Evolutionary conservation across 1,140 invertebrate genomes (phyloP), one percentile per base, ranked within the genome.

Genomic region (Scylla paramamosain): DNA sequence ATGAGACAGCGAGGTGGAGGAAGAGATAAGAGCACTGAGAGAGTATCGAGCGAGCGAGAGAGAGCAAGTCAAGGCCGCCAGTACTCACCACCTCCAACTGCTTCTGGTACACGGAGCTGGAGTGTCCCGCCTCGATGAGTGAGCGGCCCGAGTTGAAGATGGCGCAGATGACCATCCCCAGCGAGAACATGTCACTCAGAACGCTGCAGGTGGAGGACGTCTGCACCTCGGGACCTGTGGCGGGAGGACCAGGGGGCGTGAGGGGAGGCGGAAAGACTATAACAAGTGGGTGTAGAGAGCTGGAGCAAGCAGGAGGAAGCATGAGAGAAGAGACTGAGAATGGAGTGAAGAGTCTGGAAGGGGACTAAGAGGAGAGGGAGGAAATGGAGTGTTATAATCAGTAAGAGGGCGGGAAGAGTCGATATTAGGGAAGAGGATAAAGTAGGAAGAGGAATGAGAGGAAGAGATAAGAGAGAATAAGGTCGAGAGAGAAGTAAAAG

Each of bases 151-250:
- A 97, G 97, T 99, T 99, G 97, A 99, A 99, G 95, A 99, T 98
- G 12, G 99, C 97, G 97, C 98, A 99, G 96, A 99, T 98, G 7
- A 99, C 98, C 98, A 99, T 98, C 28, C 99, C 99, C 93, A 99
- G 97, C 0, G 99, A 99, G 97, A 98, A 99, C 98, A 99, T 99
- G 97, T 99, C 99, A 96, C 98, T 99, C 20, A 98, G 97, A 48
- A 98, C 98, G 96, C 98, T 98, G 97, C 98, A 99, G 29, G 98
- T 97, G 91, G 98, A 98, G 92, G 98, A 98, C 16, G 98, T 97
- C 97, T 99, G 99, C 82, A 99, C 98, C 97, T 99, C 99, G 0
- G 99, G 99, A 59, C 99, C 98, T 98, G 97, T 0, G 48, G 52
- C 32, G 28, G 87, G 84, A 77, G 20, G 67, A 77, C 20, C 4